A percentile compares a stretch with the other conserved stretches of the same genome.
phyloP scores from a whole-genome alignment of 2,888 invertebrate species.

The Cheilosia impressa region DNA sequence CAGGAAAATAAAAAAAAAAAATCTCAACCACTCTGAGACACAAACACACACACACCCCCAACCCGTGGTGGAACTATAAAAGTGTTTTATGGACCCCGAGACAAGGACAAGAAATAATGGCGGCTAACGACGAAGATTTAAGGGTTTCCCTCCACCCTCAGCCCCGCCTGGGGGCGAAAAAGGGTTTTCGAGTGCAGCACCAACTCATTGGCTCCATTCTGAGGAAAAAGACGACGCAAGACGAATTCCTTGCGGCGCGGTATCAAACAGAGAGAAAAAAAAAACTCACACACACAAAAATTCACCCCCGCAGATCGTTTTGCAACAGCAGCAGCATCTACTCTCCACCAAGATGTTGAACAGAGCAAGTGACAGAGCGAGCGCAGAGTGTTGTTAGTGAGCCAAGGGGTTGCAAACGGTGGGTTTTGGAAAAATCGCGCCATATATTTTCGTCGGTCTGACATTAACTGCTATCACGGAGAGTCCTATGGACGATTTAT shows the following conservation, averaged over 20 bases:
- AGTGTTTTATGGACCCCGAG: conserved; percentile 83
- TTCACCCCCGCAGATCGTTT: conserved; percentile 77
- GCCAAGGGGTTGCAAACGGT: conserved; percentile 63
- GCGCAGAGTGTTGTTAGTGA: conserved; percentile 45
- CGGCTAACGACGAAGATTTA: conserved; percentile 80
- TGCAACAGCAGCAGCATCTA: conserved; percentile 69
- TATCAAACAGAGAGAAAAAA: conserved; percentile 50
- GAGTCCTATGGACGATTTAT: conserved; percentile 82
- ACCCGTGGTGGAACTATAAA: conserved; percentile 81
- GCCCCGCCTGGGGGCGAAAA: conserved; percentile 1
- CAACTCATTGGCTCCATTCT: conserved; percentile 74
- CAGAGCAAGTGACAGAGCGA: conserved; percentile 71
- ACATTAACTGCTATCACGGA: conserved; percentile 84
- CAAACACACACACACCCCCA: conserved; percentile 4
- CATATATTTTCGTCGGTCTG: conserved; percentile 84
- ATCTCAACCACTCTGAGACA: conserved; percentile 23
- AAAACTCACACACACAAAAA: conserved; percentile 62
- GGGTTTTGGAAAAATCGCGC: conserved; percentile 76
- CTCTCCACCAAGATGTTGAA: conserved; percentile 67
- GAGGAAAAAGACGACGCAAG: conserved; percentile 69
- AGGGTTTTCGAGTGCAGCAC: conserved; percentile 63
- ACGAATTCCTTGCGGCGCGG: conserved; percentile 73
- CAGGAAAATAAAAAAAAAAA: not conserved
- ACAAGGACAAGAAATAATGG: conserved; percentile 83
- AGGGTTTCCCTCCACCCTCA: conserved; percentile 67